A percentile compares a stretch with the other conserved stretches of the same genome.
Evolutionary conservation across 2,113 vertebrate species (phyloP).

Genomic region (Corythoichthys intestinalis): DNA sequence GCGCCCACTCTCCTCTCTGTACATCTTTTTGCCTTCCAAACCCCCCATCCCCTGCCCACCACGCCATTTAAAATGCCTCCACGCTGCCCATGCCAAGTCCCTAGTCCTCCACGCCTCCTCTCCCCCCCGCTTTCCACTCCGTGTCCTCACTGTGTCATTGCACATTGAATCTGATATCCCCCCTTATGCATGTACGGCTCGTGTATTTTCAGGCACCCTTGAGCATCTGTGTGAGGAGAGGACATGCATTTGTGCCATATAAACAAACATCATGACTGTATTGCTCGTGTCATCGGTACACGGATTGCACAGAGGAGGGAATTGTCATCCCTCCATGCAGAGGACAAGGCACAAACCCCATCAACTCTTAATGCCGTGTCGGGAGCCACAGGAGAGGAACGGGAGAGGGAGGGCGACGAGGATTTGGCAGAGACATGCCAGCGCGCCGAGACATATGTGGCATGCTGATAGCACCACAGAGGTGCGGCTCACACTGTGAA

Average conservation of each 20-base stretch:
- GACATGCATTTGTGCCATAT: slow-evolving; percentile 59
- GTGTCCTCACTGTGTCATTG: slow-evolving; percentile 69
- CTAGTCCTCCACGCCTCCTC: slow-evolving; percentile 25
- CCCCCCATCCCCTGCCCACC: neutral
- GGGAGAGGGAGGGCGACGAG: slow-evolving; percentile 41
- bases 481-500: slow-evolving; percentile 55
- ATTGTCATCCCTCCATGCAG: slow-evolving; percentile 49
- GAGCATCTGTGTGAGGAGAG: slow-evolving; percentile 32
- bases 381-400: slow-evolving; percentile 53
- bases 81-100: slow-evolving; percentile 43
- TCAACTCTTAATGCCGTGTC: slow-evolving; percentile 63
- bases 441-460: slow-evolving; percentile 67
- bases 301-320: slow-evolving; percentile 47
- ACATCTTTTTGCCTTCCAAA: slow-evolving; percentile 48
- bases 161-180: slow-evolving; percentile 64
- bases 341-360: slow-evolving; percentile 47
- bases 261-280: slow-evolving; percentile 64
- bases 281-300: slow-evolving; percentile 68
- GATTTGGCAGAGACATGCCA: slow-evolving; percentile 65
- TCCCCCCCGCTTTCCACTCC: slow-evolving; percentile 38
- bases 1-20: slow-evolving; percentile 25
- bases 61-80: slow-evolving; percentile 58
- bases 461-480: slow-evolving; percentile 65
- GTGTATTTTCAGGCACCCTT: slow-evolving; percentile 14
- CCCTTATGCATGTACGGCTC: slow-evolving; percentile 47